phyloP scores from a whole-genome alignment of 2,888 invertebrate genomes.

The Luperina testacea region DNA sequence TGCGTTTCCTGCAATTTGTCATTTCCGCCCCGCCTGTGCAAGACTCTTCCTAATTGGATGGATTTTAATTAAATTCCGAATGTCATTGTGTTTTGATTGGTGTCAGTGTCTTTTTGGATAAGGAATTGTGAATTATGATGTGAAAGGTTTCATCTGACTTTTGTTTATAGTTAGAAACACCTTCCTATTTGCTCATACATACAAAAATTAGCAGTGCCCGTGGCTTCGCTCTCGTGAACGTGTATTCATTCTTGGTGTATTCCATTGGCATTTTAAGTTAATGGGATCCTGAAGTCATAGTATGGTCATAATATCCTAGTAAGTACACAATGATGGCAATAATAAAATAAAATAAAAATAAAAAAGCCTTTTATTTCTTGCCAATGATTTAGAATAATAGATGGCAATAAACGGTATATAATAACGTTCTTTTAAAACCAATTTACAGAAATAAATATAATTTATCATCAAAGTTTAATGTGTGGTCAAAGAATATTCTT shows the following conservation, averaged over 20 bases:
- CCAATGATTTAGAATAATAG: too few relatives aligned
- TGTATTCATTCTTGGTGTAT: not conserved
- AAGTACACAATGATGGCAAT: too few relatives aligned
- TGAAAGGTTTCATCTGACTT: not conserved
- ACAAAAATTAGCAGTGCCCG: not conserved
- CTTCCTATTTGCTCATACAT: not conserved
- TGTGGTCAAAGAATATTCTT: not conserved
- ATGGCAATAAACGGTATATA: not conserved
- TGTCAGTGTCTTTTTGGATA: not conserved
- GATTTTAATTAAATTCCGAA: conserved; percentile 72
- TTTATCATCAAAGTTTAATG: not conserved
- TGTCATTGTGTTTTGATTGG: conserved; percentile 65
- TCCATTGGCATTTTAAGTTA: not conserved
- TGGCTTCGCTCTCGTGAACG: not conserved
- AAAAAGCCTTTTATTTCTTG: too few relatives aligned
- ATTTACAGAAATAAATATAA: not conserved
- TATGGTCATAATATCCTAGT: too few relatives aligned
- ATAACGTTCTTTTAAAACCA: not conserved
- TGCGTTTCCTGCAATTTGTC: conserved; percentile 73
- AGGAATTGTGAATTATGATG: not conserved
- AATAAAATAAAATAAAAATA: too few relatives aligned
- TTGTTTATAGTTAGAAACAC: not conserved
- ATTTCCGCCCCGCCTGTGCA: conserved; percentile 64
- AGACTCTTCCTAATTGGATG: conserved; percentile 70
- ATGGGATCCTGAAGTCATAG: too few relatives aligned